These are phyloP conservation scores for Cricetomys ansorgei DNA, from an alignment of 2,113 vertebrate genomes.

Conservation along the genomic window DNA sequence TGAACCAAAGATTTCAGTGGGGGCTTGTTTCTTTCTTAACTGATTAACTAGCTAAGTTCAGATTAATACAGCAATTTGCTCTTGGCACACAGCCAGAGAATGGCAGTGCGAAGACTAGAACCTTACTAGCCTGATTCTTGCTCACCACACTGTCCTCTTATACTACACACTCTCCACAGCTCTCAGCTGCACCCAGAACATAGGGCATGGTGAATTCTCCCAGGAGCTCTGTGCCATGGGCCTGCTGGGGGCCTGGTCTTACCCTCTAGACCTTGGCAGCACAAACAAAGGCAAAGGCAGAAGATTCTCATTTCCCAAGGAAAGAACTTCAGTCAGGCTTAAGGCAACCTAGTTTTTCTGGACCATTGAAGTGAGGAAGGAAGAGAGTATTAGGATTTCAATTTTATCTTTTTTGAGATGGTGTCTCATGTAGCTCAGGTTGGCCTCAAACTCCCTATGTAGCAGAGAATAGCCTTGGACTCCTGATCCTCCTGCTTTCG, in stretches of 20 bases:
- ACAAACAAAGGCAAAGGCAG: not conserved
- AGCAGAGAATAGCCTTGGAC: not conserved
- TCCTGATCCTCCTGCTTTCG: not conserved
- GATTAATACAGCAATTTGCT: not conserved
- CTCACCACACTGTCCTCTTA: too few relatives aligned
- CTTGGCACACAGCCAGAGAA: not conserved
- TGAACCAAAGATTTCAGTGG: not conserved
- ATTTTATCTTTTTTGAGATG: not conserved
- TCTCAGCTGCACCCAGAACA: not conserved
- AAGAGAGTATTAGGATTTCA: not conserved
- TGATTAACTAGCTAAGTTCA: not conserved
- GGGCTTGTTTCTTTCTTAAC: not conserved
- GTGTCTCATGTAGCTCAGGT: not conserved
- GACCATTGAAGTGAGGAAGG: not conserved
- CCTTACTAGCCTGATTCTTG: not conserved
- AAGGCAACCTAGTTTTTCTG: not conserved
- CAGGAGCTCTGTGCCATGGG: not conserved
- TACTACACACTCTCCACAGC: not conserved
- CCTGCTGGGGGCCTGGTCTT: not conserved
- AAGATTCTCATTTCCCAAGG: not conserved
- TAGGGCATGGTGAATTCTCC: not conserved
- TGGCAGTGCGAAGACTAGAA: fast-evolving
- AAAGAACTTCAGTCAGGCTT: not conserved
- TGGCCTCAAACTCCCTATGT: not conserved
- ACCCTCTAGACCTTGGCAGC: not conserved